Conservation (phyloP, 1,140 invertebrate species). For the Lasaia peninsularis region DNA sequence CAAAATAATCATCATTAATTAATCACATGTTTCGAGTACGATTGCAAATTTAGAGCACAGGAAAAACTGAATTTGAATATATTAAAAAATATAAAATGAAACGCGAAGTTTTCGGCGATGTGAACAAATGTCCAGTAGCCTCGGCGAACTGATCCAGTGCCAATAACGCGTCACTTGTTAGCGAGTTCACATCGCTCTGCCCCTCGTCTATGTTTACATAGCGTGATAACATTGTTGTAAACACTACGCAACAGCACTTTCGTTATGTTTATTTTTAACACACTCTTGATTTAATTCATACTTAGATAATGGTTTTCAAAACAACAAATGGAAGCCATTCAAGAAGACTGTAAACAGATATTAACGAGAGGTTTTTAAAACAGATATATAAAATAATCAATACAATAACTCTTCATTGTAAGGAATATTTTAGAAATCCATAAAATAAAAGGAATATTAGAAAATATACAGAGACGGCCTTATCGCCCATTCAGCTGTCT, state of each 20-base stretch:
- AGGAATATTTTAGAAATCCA: too few species aligned
- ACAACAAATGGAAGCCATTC: neutral
- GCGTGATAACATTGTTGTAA: slow-evolving; percentile 45
- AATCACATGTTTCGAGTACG: neutral
- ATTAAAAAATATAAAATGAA: slow-evolving; percentile 42
- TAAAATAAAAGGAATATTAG: too few species aligned
- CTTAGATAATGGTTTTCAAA: slow-evolving; percentile 15
- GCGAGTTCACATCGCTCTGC: slow-evolving; percentile 38
- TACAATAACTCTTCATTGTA: too few species aligned
- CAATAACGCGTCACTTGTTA: slow-evolving; percentile 57
- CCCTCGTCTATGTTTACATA: slow-evolving; percentile 37
- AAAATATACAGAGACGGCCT: too few species aligned
- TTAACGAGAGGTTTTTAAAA: too few species aligned
- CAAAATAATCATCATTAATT: neutral
- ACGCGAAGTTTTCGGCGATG: slow-evolving; percentile 40
- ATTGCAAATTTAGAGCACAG: neutral
- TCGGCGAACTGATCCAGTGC: slow-evolving; percentile 47
- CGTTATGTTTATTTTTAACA: slow-evolving; percentile 48
- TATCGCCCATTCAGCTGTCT: too few species aligned
- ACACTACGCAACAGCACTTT: slow-evolving; percentile 41
- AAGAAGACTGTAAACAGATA: neutral
- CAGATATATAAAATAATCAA: too few species aligned
- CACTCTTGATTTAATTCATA: slow-evolving; percentile 30
- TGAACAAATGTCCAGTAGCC: slow-evolving; percentile 43
- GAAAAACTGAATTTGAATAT: slow-evolving; percentile 46